Base-by-base conservation (phyloP, 2,113 vertebrate genomes). In the Sciurus niger region DNA sequence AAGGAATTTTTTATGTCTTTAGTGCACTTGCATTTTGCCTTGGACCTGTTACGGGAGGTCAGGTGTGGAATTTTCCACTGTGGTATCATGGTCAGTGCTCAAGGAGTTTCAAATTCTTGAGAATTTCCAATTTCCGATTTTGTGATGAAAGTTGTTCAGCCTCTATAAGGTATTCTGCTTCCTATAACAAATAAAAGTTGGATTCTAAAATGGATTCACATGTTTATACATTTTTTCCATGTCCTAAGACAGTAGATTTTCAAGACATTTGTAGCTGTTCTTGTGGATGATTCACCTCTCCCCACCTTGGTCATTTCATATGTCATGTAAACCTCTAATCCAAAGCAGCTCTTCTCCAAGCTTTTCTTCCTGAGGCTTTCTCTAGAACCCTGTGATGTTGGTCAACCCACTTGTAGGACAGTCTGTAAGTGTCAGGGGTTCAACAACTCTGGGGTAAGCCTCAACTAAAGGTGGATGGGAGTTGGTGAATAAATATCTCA, bases 191-290 rank as follows among this genome's bases (percentile, higher is more conserved):
- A 63, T 48, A 67, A 79, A 90, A 86, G 3, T 76, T 58, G 58
- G 4, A 4, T n/a, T 93, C 77, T 78, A 92, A 95, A 70, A n/a
- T 55, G 48, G n/a, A 84, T 91, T 95, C 32, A 30, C 76, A n/a
- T n/a, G 46, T 40, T 58, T 82, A 24, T 32, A 58, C 34, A 43
- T 87, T 90, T 97, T 18, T 18, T 34, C 24, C 10, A 13, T 67
- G 67, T 82, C 43, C 16, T 55, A n/a, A 89, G 18, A 87, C 1
- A 17, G 34, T 30, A 87, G 65, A 43, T 65, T 84, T 94, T 92
- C 16, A 82, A 93, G 68, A 84, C n/a, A 53, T 24, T 77, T 86
- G 11, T 78, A 77, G 43, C 51, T 84, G 72, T 92, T 60, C 3
- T 40, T 89, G 8, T 92, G n/a, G 70, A 72, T 76, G 25, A 0